Conservation (phyloP, 1,140 invertebrate genomes). For the Lanistes nyassanus region DNA sequence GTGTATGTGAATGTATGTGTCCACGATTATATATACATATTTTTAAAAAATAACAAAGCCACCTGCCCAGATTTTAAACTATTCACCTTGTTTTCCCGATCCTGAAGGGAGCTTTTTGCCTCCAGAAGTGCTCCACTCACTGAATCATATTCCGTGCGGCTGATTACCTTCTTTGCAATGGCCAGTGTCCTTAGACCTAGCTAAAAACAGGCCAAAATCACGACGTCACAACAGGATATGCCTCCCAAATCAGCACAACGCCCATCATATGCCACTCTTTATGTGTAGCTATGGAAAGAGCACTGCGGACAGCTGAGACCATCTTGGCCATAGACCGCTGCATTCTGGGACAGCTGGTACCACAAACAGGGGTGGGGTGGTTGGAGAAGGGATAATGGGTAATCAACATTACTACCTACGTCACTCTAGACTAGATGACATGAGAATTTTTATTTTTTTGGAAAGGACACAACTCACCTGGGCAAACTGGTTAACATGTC, state of each 20-base stretch:
- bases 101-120: conserved; percentile 68
- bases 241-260: neutral
- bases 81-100: conserved; percentile 64
- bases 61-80: neutral
- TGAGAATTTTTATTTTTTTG: neutral
- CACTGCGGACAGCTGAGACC: too few species aligned
- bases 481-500: conserved; percentile 72
- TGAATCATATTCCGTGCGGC: conserved; percentile 55
- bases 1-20: neutral
- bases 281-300: too few species aligned
- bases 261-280: neutral
- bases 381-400: neutral
- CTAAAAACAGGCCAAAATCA: conserved; percentile 56
- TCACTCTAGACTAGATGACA: neutral
- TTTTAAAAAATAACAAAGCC: neutral
- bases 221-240: neutral
- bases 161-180: conserved; percentile 68
- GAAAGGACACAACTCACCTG: conserved; percentile 61
- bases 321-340: too few species aligned
- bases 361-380: neutral
- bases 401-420: neutral
- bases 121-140: conserved; percentile 58
- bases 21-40: neutral
- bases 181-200: conserved; percentile 74
- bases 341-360: too few species aligned